A percentile compares a stretch with the other conserved stretches of the same genome.
Evolutionary conservation across 1,140 invertebrate genomes (phyloP).

Genomic region (Thaumatotibia leucotreta): DNA sequence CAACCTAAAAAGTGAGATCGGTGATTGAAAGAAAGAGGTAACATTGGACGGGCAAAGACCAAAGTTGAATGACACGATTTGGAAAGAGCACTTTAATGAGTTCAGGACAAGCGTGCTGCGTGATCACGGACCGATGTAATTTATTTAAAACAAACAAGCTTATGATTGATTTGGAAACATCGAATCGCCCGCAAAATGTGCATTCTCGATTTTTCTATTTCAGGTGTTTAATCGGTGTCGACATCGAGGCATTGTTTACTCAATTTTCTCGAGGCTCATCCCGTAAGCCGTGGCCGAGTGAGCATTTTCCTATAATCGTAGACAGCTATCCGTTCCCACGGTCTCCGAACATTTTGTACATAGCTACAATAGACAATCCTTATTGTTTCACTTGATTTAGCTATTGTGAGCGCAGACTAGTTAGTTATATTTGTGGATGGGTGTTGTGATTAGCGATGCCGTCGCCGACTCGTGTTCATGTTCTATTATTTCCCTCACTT

Average conservation of each 20-base stretch:
- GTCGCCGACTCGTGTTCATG: constrained; percentile 24
- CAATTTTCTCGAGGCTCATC: constrained; percentile 34
- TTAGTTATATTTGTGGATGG: constrained; percentile 61
- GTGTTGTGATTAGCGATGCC: constrained; percentile 54
- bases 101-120: constrained; percentile 45
- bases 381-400: constrained; percentile 70
- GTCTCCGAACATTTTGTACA: constrained; percentile 53
- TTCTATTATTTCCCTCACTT: constrained; percentile 20
- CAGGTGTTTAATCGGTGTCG: constrained; percentile 21
- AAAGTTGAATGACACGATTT: constrained; percentile 67
- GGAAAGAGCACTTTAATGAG: constrained; percentile 49
- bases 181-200: not conserved
- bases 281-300: constrained; percentile 30
- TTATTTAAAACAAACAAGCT: constrained; percentile 32
- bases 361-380: constrained; percentile 60
- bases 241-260: constrained; percentile 29
- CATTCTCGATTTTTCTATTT: not conserved
- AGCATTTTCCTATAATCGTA: constrained; percentile 40
- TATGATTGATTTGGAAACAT: constrained; percentile 14
- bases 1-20: constrained; percentile 38
- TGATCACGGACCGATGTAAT: constrained; percentile 45
- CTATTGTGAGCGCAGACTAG: constrained; percentile 63
- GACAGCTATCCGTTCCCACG: constrained; percentile 56
- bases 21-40: constrained; percentile 65
- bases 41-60: constrained; percentile 58